A percentile compares a stretch with the other conserved stretches of the same genome.
These are phyloP conservation scores for Chrosomus eos DNA, from an alignment of 2,797 vertebrate genomes.

Conservation along the genomic window DNA sequence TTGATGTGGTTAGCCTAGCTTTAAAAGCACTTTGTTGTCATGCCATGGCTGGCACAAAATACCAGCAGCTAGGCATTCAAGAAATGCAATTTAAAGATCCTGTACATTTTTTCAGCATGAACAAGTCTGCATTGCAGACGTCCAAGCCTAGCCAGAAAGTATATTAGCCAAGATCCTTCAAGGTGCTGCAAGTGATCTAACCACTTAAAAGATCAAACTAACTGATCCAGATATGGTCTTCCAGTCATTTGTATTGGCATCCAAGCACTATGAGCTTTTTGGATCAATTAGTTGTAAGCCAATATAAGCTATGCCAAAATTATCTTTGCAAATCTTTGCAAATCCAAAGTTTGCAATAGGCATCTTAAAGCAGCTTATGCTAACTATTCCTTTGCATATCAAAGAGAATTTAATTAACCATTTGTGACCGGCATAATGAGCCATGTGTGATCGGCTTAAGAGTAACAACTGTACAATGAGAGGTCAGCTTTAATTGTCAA, in stretches of 20 bases:
- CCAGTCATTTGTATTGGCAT: constrained; percentile 20
- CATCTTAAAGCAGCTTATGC: background rate
- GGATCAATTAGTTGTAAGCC: background rate
- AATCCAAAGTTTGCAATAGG: constrained; percentile 21
- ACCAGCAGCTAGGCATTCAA: constrained; percentile 61
- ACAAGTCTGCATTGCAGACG: constrained; percentile 1
- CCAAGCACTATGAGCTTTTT: constrained; percentile 26
- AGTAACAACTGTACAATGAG: background rate
- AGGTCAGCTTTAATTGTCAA: background rate
- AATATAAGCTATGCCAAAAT: constrained; percentile 26
- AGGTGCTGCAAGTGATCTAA: constrained; percentile 73
- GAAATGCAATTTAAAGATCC: constrained; percentile 61
- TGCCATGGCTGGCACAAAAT: constrained; percentile 70
- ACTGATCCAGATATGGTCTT: constrained; percentile 68
- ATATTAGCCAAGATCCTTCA: constrained; percentile 71
- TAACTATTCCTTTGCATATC: constrained; percentile 1
- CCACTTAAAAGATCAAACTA: constrained; percentile 75
- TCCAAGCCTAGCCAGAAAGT: constrained; percentile 70
- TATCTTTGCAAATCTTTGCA: no score
- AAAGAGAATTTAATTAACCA: background rate
- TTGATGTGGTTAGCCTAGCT: constrained; percentile 65
- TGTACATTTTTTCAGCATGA: constrained; percentile 64
- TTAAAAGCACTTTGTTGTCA: constrained; percentile 73
- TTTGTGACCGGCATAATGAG: background rate
- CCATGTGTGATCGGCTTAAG: background rate